phyloP scores from a whole-genome alignment of 2,113 vertebrate species.

The Cryptoleucopteryx plumbea region DNA sequence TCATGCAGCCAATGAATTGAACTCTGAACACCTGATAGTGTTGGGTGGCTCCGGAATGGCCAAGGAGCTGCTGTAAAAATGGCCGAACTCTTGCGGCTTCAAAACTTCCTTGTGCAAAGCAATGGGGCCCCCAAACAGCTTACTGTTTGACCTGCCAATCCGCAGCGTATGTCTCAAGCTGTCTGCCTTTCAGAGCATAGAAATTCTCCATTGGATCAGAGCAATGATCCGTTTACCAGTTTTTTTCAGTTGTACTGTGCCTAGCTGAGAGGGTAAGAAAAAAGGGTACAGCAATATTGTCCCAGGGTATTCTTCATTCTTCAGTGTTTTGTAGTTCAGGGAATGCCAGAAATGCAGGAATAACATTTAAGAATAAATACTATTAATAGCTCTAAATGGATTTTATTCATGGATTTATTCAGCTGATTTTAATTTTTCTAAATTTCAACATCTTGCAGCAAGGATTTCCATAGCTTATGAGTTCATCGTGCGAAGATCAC shows the following conservation, averaged over 20 bases:
- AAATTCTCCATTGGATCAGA: background rate
- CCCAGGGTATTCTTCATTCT: background rate
- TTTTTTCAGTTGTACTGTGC: background rate
- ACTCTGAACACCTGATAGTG: background rate
- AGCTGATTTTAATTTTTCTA: background rate
- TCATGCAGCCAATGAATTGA: background rate
- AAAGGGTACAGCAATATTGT: background rate
- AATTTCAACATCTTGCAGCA: background rate
- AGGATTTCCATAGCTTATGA: background rate
- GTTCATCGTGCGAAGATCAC: background rate
- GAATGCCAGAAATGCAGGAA: background rate
- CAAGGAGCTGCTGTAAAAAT: background rate
- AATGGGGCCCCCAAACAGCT: background rate
- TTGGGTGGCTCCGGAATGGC: background rate
- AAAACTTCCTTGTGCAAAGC: background rate
- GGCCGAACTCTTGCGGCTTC: background rate
- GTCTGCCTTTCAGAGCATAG: background rate
- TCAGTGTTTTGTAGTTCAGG: background rate
- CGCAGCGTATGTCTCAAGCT: accelerated
- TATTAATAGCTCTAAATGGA: background rate
- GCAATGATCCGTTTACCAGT: background rate
- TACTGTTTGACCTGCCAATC: background rate
- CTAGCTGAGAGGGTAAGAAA: background rate
- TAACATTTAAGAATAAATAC: background rate
- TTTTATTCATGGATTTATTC: background rate